These are phyloP conservation scores for Intellagama lesueurii DNA, from an alignment of 2,797 vertebrate species.

Conservation along the genomic window DNA sequence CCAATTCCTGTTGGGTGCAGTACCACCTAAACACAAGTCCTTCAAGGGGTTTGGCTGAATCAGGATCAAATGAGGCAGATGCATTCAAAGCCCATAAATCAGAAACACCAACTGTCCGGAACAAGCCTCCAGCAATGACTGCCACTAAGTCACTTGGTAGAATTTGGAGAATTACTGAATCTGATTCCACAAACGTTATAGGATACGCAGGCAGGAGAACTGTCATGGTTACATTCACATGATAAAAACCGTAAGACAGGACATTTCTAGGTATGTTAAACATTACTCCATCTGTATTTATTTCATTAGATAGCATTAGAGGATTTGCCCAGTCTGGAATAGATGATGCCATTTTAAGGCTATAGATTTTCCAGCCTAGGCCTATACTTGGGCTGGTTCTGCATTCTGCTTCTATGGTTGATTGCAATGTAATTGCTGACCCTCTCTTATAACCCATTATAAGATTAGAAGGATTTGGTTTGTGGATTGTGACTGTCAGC, in stretches of 20 bases:
- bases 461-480: fast-evolving
- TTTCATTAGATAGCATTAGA: conserved; percentile 13
- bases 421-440: conserved; percentile 26
- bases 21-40: conserved; percentile 74
- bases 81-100: conserved; percentile 71
- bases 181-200: fast-evolving
- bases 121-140: conserved; percentile 44
- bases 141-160: conserved; percentile 44
- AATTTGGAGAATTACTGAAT: conserved; percentile 51
- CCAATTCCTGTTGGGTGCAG: conserved; percentile 64
- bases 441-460: neutral
- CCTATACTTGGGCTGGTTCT: fast-evolving
- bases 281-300: neutral
- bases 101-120: conserved; percentile 56
- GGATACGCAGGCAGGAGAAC: fast-evolving
- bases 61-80: conserved; percentile 68
- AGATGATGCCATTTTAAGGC: fast-evolving
- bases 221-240: conserved; percentile 54
- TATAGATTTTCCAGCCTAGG: conserved; percentile 60
- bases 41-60: conserved; percentile 14
- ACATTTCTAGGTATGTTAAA: conserved; percentile 48
- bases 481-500: conserved; percentile 35
- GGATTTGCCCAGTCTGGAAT: conserved; percentile 47
- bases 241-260: conserved; percentile 63
- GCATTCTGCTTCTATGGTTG: neutral